Evolutionary conservation across 2,113 vertebrate species (phyloP).

Genomic region (Tragelaphus imberbis): DNA sequence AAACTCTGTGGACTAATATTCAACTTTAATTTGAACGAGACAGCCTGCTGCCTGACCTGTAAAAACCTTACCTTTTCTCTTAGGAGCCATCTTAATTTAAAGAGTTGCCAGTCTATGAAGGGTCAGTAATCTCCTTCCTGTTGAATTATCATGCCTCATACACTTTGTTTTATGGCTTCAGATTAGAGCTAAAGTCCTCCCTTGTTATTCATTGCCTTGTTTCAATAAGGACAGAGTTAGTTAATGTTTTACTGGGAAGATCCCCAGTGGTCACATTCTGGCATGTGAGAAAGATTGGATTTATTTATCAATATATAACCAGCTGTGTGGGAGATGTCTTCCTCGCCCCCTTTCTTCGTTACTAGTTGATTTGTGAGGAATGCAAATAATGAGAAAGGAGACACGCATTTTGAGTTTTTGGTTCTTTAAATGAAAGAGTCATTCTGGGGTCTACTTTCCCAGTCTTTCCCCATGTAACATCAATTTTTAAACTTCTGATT

Average conservation of each 20-base stretch:
- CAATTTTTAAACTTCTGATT: constrained; percentile 16
- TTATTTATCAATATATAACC: constrained; percentile 73
- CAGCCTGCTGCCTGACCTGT: constrained; percentile 45
- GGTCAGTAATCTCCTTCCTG: constrained; percentile 58
- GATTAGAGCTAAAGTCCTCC: constrained; percentile 52
- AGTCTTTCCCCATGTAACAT: not conserved
- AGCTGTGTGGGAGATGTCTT: constrained; percentile 54
- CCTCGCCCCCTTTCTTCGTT: not conserved
- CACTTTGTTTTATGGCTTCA: constrained; percentile 66
- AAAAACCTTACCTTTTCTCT: constrained; percentile 54
- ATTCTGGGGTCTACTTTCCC: not conserved
- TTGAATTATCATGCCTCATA: constrained; percentile 64
- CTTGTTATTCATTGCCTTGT: constrained; percentile 61
- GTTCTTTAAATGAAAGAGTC: constrained; percentile 18
- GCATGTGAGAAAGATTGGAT: constrained; percentile 57
- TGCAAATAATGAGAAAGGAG: not conserved
- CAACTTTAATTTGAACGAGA: constrained; percentile 44
- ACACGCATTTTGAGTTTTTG: not conserved
- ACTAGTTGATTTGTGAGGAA: constrained; percentile 16
- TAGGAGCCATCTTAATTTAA: constrained; percentile 63
- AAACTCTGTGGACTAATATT: constrained; percentile 29
- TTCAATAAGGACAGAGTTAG: constrained; percentile 48
- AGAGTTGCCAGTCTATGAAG: constrained; percentile 60
- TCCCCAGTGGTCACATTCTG: constrained; percentile 57
- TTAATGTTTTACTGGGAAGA: constrained; percentile 60